Base-by-base conservation (phyloP, 2,797 vertebrate species). In the Myoxocephalus aenaeus region DNA sequence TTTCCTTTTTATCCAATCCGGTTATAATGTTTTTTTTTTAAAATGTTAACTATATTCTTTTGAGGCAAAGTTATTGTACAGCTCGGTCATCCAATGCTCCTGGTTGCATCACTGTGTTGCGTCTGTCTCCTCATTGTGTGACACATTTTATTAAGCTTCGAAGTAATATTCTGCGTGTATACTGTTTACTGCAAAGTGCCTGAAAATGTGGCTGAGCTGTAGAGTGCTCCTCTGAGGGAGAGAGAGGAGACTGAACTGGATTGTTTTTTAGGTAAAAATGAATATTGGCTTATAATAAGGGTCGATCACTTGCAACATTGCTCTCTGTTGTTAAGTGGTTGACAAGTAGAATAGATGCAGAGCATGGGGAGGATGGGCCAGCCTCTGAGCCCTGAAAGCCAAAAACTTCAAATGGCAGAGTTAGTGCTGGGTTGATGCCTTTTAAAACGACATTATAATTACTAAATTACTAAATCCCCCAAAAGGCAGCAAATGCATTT, bases 241-340 rank as follows among this genome's bases (percentile, higher is more conserved):
- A 73, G 42, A 61, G 44, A 66, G 48, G 9, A 61, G 18, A 66
- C 20, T 20, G 20, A 56, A 48, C 20, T 22, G 11, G n/a, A 56
- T 56, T 10, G 7, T 65, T 32, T 58, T 58, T 69, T 36, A 32
- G 27, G 66, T 57, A 5, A 48, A 63, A 62, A 65, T 18, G 10
- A 71, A 56, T 74, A 59, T 51, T 20, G n/a, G 34, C 62, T 59
- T 59, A n/a, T 79, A 48, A 66, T 62, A 51, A 6, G 44, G 40
- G 3, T 63, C 58, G 69, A 14, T 63, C 27, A 56, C 14, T 65
- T 66, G 25, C 5, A 59, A 38, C 44, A n/a, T 7, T 36, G 27
- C 27, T 72, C 50, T 74, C 65, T 53, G 20, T 48, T 71, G 61
- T 25, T 73, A 67, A 82, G 67, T 61, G 68, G 64, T 14, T 76